A percentile compares a stretch with the other conserved stretches of the same genome.
These are phyloP conservation scores for Hyla sarda DNA, from an alignment of 2,113 vertebrate genomes.

Conservation along the genomic window DNA sequence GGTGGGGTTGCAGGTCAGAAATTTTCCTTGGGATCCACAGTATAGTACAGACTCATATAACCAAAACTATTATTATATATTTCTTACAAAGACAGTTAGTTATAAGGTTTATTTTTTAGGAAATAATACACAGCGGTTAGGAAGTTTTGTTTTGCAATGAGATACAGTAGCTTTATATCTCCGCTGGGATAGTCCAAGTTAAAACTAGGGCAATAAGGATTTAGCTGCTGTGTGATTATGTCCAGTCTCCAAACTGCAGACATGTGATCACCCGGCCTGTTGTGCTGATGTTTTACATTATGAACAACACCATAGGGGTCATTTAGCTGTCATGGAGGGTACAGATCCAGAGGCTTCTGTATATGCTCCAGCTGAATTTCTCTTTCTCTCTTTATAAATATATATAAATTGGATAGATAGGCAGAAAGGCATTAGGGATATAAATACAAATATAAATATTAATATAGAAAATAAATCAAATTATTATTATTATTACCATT, in stretches of 20 bases:
- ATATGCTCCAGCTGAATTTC: not conserved
- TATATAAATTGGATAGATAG: no score
- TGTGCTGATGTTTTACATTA: not conserved
- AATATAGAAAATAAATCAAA: no score
- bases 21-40: no score
- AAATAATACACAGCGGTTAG: not conserved
- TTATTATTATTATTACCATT: no score
- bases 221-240: not conserved
- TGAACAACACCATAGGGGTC: not conserved
- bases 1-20: no score
- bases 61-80: not conserved
- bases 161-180: not conserved
- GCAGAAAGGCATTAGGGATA: no score
- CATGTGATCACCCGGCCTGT: conserved; percentile 15
- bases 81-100: not conserved
- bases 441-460: no score
- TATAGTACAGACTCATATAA: no score
- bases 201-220: not conserved
- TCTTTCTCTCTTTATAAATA: no score
- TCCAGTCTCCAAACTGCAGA: not conserved
- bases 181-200: not conserved
- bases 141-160: not conserved
- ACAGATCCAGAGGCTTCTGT: not conserved
- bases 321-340: not conserved
- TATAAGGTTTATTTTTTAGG: not conserved